Evolutionary conservation across 2,888 invertebrate species (phyloP), one percentile per base, ranked within the genome.

Genomic region (Drosophila emarginata): DNA sequence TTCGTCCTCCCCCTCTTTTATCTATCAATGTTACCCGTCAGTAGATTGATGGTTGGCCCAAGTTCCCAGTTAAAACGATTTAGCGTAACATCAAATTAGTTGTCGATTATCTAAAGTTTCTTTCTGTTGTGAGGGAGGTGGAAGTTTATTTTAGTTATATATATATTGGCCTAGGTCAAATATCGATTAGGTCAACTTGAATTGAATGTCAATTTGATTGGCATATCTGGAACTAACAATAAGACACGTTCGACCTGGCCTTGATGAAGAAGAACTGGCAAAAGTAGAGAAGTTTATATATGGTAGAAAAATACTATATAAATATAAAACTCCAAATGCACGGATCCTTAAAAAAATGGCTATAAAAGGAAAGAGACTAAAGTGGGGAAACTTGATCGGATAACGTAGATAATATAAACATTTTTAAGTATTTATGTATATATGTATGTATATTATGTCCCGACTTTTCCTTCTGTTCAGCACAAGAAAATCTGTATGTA

Each of bases 201-300:
- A 80, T 83, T 88, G 84, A 84, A 84, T 85, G 84, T 86, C 88
- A 86, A 75, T 83, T 76, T 85, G 84, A 85, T 83, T 80, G 84
- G 72, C 84, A 76, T 64, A 63, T 73, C 51, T 72, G 69, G 65
- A 76, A 52, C 66, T 53, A 36, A 61, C 54, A 23, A 59, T 56
- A 53, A 32, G 45, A 45, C 45, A 45, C 21, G 21, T 45, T 45
- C 45, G 45, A 45, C 18, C 45, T 45, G 45, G 18, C 45, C 45
- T 45, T 45, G 45, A 12, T 45, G 14, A 39, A 32, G 32, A 32
- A 32, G 32, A 32, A 11, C 32, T 39, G 14, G 14, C 39, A 39
- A 32, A 32, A 32, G n/a, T n/a, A 9, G 32, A 11, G 14, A 6
- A 14, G 4, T 11, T 3, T 37, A n/a, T n/a, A 37, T 14, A 39